phyloP scores from a whole-genome alignment of 2,113 vertebrate genomes.

The Guaruba guarouba region DNA sequence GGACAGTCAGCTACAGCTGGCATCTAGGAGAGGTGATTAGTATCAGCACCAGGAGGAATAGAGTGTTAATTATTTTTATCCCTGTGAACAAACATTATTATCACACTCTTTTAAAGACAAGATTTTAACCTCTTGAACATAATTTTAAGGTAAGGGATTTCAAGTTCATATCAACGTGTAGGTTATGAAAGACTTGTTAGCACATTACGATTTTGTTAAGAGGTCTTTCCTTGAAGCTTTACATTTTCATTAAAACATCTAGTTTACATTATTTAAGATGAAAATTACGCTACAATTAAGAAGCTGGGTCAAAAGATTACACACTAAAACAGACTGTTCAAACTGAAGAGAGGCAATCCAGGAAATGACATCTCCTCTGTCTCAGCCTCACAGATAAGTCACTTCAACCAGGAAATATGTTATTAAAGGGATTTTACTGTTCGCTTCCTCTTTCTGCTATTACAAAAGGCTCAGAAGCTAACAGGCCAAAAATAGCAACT shows the following conservation, averaged over 20 bases:
- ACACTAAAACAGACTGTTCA: not conserved
- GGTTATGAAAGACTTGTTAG: not conserved
- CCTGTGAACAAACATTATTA: not conserved
- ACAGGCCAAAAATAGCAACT: slow-evolving; percentile 46
- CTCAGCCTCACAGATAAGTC: slow-evolving; percentile 73
- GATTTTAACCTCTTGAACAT: not conserved
- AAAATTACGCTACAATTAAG: not conserved
- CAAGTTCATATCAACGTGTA: not conserved
- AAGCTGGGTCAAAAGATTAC: not conserved
- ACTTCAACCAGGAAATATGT: slow-evolving; percentile 76
- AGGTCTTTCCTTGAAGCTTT: not conserved
- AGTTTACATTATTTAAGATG: not conserved
- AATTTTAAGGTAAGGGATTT: not conserved
- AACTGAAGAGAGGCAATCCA: slow-evolving; percentile 68
- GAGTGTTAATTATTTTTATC: not conserved
- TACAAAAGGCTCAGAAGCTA: slow-evolving; percentile 51
- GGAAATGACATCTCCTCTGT: slow-evolving; percentile 79
- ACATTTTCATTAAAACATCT: not conserved
- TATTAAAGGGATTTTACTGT: slow-evolving; percentile 76
- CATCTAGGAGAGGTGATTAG: not conserved
- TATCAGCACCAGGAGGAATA: not conserved
- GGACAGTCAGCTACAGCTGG: not conserved
- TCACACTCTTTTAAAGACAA: not conserved
- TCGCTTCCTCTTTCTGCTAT: slow-evolving; percentile 76
- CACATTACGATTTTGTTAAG: not conserved